A percentile compares a stretch with the other conserved stretches of the same genome.
Conservation (phyloP, 2,113 vertebrate species). For the Furnarius figulus region DNA sequence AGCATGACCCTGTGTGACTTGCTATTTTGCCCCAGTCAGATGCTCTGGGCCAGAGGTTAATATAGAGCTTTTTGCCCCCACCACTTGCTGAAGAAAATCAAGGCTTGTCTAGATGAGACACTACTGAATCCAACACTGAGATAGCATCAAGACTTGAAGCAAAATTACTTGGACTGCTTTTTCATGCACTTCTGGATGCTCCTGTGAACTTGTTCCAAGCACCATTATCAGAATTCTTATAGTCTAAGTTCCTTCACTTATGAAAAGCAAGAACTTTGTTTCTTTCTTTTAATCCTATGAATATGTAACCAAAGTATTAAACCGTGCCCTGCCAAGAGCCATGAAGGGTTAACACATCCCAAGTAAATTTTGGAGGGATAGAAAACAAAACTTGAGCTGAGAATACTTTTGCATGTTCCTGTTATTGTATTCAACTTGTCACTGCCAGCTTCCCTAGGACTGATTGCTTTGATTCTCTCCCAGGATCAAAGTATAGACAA, state of each 20-base stretch:
- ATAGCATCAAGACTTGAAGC: background rate
- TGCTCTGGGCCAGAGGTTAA: background rate
- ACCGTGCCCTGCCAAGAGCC: background rate
- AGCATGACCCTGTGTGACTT: background rate
- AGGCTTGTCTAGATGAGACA: background rate
- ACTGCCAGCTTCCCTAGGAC: background rate
- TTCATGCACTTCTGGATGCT: background rate
- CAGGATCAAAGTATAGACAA: background rate
- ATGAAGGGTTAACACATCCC: background rate
- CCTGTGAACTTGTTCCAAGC: background rate
- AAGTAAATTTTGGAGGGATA: background rate
- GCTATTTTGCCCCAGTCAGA: background rate
- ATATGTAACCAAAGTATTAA: background rate
- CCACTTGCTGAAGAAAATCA: background rate
- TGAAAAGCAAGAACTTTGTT: background rate
- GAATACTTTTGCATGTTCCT: background rate
- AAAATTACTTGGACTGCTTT: background rate
- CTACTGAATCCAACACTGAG: background rate
- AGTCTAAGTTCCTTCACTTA: background rate
- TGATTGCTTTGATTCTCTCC: background rate
- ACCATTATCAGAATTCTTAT: background rate
- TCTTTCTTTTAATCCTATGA: background rate
- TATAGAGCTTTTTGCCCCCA: background rate
- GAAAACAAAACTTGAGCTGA: background rate
- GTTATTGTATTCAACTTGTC: background rate